These are phyloP conservation scores for Phylloscopus collybita DNA, from an alignment of 2,797 vertebrate species.

Conservation along the genomic window DNA sequence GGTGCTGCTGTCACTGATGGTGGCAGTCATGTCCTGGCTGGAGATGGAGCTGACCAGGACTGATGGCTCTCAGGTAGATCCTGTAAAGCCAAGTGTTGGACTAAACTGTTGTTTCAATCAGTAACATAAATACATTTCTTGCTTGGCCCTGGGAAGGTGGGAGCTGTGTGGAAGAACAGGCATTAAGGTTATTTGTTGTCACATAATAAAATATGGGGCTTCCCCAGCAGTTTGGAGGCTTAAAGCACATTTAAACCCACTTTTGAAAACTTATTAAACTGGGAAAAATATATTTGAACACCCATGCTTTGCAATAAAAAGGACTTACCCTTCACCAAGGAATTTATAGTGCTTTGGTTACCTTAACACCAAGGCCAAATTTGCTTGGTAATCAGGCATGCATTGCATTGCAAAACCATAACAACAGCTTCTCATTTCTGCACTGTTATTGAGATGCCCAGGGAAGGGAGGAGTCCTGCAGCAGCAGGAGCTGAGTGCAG, in stretches of 20 bases:
- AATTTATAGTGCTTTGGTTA: not conserved
- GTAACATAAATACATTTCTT: conserved; percentile 28
- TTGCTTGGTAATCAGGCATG: not conserved
- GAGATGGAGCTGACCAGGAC: not conserved
- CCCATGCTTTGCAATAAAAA: not conserved
- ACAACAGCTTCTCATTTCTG: not conserved
- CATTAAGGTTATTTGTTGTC: conserved; percentile 17
- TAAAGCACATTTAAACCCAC: not conserved
- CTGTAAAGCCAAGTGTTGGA: not conserved
- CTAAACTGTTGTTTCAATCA: conserved; percentile 44
- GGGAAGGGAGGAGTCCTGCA: not conserved
- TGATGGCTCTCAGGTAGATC: not conserved
- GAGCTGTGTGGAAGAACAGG: not conserved
- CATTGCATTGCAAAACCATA: not conserved
- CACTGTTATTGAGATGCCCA: not conserved
- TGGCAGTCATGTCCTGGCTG: not conserved
- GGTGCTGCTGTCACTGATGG: not conserved
- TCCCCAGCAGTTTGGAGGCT: not conserved
- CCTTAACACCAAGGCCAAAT: not conserved
- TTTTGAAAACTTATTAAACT: conserved; percentile 8
- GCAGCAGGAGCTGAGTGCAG: not conserved
- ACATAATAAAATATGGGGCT: not conserved
- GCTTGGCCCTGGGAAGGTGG: not conserved
- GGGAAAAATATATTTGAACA: not conserved
- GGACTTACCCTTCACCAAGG: not conserved